These are phyloP conservation scores for Ceyx melanurus DNA, from an alignment of 2,113 vertebrate species.

Conservation along the genomic window DNA sequence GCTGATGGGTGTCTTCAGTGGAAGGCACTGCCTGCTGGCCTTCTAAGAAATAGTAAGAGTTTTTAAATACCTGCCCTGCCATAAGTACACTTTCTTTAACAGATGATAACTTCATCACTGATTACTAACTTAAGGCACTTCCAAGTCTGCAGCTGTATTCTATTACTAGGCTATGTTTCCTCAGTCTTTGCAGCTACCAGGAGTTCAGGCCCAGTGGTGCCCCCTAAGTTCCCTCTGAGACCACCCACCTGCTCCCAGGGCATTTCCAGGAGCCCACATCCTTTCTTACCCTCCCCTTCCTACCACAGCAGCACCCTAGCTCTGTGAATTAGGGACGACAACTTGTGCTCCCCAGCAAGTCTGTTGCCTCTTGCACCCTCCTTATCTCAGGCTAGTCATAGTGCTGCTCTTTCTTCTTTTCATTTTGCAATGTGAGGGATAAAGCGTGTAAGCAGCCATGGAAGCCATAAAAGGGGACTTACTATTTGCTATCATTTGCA, in stretches of 20 bases:
- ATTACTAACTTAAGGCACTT: neutral
- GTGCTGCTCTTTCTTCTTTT: neutral
- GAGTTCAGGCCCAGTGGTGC: neutral
- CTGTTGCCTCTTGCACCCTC: neutral
- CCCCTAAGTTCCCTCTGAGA: neutral
- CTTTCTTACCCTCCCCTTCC: accelerated
- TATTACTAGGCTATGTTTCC: neutral
- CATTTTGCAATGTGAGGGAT: neutral
- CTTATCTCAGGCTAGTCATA: neutral
- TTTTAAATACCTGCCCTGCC: neutral
- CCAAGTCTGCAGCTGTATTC: neutral
- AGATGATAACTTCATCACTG: neutral
- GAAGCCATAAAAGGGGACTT: neutral
- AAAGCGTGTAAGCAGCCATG: neutral
- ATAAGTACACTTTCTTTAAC: neutral
- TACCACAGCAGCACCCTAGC: neutral
- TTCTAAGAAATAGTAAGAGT: conserved; percentile 15
- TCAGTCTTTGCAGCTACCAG: neutral
- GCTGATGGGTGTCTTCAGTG: neutral
- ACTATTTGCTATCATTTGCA: neutral
- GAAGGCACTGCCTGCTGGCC: neutral
- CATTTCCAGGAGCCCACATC: accelerated
- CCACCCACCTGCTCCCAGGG: neutral
- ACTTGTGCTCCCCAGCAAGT: accelerated
- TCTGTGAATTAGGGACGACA: neutral